Conservation (phyloP, 2,797 vertebrate genomes). For the Amazona ochrocephala region DNA sequence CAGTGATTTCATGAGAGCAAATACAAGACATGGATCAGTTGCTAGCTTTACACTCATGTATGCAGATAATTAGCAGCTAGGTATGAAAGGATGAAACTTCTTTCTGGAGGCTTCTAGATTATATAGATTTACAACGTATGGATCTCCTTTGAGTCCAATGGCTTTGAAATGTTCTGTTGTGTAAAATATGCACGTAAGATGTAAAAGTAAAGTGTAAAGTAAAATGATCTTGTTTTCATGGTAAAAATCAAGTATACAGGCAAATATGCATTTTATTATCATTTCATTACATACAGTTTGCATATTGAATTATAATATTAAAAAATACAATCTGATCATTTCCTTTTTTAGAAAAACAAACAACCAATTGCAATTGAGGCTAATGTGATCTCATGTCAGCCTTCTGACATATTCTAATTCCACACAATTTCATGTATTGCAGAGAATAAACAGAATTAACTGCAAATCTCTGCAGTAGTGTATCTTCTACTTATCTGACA, state of each 20-base stretch:
- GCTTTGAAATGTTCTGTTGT: neutral
- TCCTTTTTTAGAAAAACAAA: neutral
- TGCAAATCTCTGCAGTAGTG: neutral
- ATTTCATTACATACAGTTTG: neutral
- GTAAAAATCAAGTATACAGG: neutral
- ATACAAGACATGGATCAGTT: neutral
- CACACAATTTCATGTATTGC: neutral
- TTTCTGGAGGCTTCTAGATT: neutral
- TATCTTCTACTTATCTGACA: neutral
- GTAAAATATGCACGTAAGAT: neutral
- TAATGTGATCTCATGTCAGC: neutral
- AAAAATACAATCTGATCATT: neutral
- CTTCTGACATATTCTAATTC: neutral
- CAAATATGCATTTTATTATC: neutral
- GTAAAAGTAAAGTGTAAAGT: neutral
- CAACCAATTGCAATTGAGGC: neutral
- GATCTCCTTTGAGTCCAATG: neutral
- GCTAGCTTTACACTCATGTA: neutral
- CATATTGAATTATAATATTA: neutral
- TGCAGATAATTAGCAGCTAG: constrained; percentile 3
- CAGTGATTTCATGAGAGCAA: neutral
- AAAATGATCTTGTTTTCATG: neutral
- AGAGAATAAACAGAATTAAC: neutral
- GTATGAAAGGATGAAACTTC: neutral
- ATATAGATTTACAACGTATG: neutral